Evolutionary conservation across 2,797 vertebrate species (phyloP), one percentile per base, ranked within the genome.

Genomic region (Epinephelus coioides): DNA sequence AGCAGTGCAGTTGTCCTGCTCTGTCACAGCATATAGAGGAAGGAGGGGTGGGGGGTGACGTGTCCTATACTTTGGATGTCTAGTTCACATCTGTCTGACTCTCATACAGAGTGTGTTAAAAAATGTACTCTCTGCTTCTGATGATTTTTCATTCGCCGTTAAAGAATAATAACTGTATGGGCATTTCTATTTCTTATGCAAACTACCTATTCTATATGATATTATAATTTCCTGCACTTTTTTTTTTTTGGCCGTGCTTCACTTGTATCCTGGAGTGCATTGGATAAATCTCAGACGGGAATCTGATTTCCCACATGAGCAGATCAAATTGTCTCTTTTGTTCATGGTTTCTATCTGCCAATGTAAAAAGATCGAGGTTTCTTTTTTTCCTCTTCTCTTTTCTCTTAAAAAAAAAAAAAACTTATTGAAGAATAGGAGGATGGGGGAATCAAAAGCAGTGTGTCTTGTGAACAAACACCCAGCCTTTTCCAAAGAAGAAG

Each of bases 301-400:
- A 93, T 93, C 89, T 93, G 90, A 94, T 95, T 94, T 94, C 92
- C 92, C 94, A 92, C 93, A 90, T 92, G 92, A 94, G 86, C 92
- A 92, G 91, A 94, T 95, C 93, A 95, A 93, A 93, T 93, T 89
- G 85, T 85, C 88, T 88, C 89, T 93, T 94, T 95, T 94, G 92
- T 95, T 94, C 89, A 77, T 87, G 77, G 82, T 92, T 92, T 92
- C 89, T 81, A 89, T 92, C 85, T 91, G 85, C 84, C 82, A 86
- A 76, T 84, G 85, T 80, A 73, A 87, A 91, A 84, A 91, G 83
- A 82, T 79, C 68, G 76, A 87, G 75, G 71, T 69, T 72, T 69
- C 18, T 77, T 89, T 84, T 86, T 91, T 77, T 8, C 69, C 65
- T 55, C 78, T 85, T 80, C 7, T 49, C 62, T 21, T 59, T 69